Conservation (phyloP, 2,797 vertebrate species). For the Danio kyathit region DNA sequence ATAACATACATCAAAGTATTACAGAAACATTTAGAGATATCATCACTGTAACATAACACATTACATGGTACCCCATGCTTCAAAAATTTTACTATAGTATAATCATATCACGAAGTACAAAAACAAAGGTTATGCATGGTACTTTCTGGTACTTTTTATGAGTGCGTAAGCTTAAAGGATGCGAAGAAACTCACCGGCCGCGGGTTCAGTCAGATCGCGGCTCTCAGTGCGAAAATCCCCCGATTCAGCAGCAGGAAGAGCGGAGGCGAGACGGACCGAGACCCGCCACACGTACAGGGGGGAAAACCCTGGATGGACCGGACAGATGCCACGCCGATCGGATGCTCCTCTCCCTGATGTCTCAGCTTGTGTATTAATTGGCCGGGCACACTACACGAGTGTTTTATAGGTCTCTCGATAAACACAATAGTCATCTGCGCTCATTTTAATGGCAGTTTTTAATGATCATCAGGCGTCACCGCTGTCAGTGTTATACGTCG, state of each 20-base stretch:
- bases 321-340: slow-evolving; percentile 34
- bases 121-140: background rate
- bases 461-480: slow-evolving; percentile 82
- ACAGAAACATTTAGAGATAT: background rate
- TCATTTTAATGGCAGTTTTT: slow-evolving; percentile 78
- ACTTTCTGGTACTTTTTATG: background rate
- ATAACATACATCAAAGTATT: background rate
- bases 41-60: background rate
- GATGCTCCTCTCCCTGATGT: background rate
- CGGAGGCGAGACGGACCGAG: slow-evolving; percentile 34
- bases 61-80: background rate
- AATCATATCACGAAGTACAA: background rate
- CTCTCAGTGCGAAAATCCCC: background rate
- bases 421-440: slow-evolving; percentile 69
- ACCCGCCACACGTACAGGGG: slow-evolving; percentile 14
- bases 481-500: slow-evolving; percentile 78
- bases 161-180: background rate
- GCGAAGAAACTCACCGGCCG: slow-evolving; percentile 56
- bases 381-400: background rate
- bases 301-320: slow-evolving; percentile 11
- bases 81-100: slow-evolving; percentile 3
- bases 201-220: slow-evolving; percentile 32
- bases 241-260: slow-evolving; percentile 30
- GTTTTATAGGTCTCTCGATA: slow-evolving; percentile 2
- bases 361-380: background rate